phyloP scores from a whole-genome alignment of 1,140 invertebrate species.

The Nephotettix cincticeps region DNA sequence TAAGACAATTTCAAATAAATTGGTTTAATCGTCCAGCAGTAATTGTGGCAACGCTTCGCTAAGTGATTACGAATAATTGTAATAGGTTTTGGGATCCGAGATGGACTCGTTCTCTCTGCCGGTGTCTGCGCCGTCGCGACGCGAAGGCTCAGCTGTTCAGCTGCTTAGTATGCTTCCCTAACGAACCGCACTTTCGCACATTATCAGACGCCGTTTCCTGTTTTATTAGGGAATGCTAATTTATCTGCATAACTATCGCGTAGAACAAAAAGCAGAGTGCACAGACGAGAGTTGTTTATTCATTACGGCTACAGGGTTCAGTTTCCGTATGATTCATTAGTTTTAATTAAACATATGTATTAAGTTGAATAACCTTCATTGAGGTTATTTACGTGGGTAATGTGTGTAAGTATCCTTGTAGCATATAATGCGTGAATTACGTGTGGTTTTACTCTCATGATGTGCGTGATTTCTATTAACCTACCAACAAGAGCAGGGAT shows the following conservation, averaged over 20 bases:
- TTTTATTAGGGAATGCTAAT: conserved; percentile 1
- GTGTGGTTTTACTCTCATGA: no score
- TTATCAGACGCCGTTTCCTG: not conserved
- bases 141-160: not conserved
- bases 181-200: conserved; percentile 8
- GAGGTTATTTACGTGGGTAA: no score
- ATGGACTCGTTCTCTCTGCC: not conserved
- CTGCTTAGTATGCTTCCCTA: not conserved
- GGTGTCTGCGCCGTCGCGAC: not conserved
- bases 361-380: no score
- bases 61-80: not conserved
- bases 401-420: no score
- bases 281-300: no score
- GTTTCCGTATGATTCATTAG: no score
- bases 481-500: no score
- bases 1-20: not conserved
- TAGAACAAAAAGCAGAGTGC: no score
- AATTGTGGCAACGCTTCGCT: not conserved
- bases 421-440: no score
- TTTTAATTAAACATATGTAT: no score
- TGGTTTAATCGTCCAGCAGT: not conserved
- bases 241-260: not conserved
- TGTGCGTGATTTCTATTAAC: no score
- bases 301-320: no score
- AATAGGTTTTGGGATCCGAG: not conserved